Evolutionary conservation across 1,140 invertebrate species (phyloP).

Genomic region (Kradibia gibbosae): DNA sequence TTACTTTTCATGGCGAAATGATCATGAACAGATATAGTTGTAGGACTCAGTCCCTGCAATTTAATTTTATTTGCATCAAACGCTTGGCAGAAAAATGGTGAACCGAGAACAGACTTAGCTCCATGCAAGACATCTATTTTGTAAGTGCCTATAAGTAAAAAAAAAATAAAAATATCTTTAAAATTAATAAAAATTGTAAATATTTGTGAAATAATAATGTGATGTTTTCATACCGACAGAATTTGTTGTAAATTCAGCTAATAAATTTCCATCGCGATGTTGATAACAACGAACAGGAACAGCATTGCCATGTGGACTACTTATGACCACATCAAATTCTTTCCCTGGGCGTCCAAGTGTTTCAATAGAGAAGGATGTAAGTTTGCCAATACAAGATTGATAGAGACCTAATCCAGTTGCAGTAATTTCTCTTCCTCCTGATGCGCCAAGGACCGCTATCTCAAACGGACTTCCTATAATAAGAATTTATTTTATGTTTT

Average conservation of each 20-base stretch:
- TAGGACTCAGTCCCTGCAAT: conserved; percentile 81
- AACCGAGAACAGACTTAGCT: conserved; percentile 92
- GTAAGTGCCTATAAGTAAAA: conserved; percentile 76
- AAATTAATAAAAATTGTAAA: neutral
- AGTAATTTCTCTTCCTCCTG: conserved; percentile 89
- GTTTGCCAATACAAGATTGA: conserved; percentile 84
- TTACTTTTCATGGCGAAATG: conserved; percentile 87
- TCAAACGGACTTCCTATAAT: conserved; percentile 87
- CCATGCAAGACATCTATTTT: conserved; percentile 92
- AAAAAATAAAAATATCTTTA: conserved; percentile 7
- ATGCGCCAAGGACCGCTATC: conserved; percentile 96
- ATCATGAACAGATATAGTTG: conserved; percentile 88
- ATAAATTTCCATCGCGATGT: conserved; percentile 92
- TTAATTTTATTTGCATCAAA: conserved; percentile 90
- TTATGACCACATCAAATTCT: conserved; percentile 93
- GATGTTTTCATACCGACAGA: conserved; percentile 72
- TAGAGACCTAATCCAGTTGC: conserved; percentile 87
- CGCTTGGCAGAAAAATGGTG: conserved; percentile 95
- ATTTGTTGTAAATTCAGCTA: conserved; percentile 93
- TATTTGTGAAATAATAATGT: neutral
- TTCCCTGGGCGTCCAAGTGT: conserved; percentile 87
- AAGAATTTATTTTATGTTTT: neutral
- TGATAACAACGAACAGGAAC: conserved; percentile 95
- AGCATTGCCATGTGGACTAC: conserved; percentile 89
- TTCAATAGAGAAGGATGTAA: conserved; percentile 91